Evolutionary conservation across 2,113 vertebrate genomes (phyloP), one percentile per base, ranked within the genome.

Genomic region (Phaethornis superciliosus): DNA sequence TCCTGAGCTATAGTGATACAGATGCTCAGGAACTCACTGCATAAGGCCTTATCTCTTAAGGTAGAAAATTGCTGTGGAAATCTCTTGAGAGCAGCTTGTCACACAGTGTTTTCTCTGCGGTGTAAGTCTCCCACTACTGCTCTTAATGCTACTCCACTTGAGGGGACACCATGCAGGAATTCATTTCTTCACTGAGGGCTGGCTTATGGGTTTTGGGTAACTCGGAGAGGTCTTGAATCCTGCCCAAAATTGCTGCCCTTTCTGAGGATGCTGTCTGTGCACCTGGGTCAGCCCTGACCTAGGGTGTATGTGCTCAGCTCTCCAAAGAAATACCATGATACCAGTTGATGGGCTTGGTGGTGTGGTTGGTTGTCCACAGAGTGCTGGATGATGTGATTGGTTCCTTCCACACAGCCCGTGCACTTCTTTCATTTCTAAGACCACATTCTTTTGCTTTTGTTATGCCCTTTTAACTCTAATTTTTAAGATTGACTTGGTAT

Each of bases 221-320:
- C 46, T 74, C 22, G 0, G 5, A 22, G 9, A 6, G 1, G 18
- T 52, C 27, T 24, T 56, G 40, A 27, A 54, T 72, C 10, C 2
- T 0, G 2, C 27, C 3, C 5, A 15, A 10, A 69, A 40, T 35
- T 4, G 8, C 2, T 2, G 1, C 7, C 8, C 4, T 12, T 9
- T 3, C n/a, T 42, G 81, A 22, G 35, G 78, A 5, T 30, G 56
- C 23, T 81, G 15, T 6, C 8, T 17, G 12, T 44, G 20, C 26
- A 30, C 8, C 16, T 1, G 26, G 3, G 13, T 4, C 5, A 42
- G n/a, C 10, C 1, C 42, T 44, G 80, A 26, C 22, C 24, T 15
- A 4, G 59, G 54, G 11, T 9, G 1, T 7, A 6, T 4, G 62
- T 4, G 0, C 30, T 86, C 2, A 1, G n/a, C 44, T 40, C 51